These are phyloP conservation scores for Ophonus ardosiacus DNA, from an alignment of 2,888 invertebrate species.

Conservation along the genomic window DNA sequence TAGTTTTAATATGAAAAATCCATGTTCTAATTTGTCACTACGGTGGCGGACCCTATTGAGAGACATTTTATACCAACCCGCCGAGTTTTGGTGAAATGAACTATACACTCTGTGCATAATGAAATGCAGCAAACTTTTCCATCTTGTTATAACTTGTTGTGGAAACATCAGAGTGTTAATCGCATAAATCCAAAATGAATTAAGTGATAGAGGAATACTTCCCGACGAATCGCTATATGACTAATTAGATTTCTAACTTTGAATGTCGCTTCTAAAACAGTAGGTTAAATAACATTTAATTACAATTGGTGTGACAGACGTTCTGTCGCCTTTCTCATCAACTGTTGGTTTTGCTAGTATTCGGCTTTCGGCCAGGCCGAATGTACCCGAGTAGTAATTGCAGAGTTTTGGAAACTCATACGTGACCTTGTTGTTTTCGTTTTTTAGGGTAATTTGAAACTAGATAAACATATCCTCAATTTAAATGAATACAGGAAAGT, in stretches of 20 bases:
- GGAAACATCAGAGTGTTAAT: not conserved
- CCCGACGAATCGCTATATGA: constrained; percentile 6
- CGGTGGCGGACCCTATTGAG: too few relatives aligned
- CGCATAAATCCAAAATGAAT: constrained; percentile 29
- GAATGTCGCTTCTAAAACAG: constrained; percentile 38
- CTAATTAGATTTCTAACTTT: constrained; percentile 49
- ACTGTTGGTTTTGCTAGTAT: not conserved
- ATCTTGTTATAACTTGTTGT: not conserved
- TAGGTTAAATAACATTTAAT: constrained; percentile 52
- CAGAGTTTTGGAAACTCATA: constrained; percentile 27
- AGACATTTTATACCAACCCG: too few relatives aligned
- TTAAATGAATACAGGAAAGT: not conserved
- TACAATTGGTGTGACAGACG: constrained; percentile 44
- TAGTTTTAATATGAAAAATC: too few relatives aligned
- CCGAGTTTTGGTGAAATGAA: too few relatives aligned
- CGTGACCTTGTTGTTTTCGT: constrained; percentile 20
- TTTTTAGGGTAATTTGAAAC: constrained; percentile 28
- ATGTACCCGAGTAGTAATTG: constrained; percentile 20
- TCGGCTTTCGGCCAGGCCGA: constrained; percentile 13
- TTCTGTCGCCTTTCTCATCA: constrained; percentile 13
- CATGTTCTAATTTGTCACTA: too few relatives aligned
- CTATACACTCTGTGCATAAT: not conserved
- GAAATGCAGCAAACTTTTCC: not conserved
- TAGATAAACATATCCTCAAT: constrained; percentile 33
- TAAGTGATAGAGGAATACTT: constrained; percentile 33